These are phyloP conservation scores for Cylindroiulus punctatus DNA, from an alignment of 2,888 invertebrate genomes.

Conservation along the genomic window DNA sequence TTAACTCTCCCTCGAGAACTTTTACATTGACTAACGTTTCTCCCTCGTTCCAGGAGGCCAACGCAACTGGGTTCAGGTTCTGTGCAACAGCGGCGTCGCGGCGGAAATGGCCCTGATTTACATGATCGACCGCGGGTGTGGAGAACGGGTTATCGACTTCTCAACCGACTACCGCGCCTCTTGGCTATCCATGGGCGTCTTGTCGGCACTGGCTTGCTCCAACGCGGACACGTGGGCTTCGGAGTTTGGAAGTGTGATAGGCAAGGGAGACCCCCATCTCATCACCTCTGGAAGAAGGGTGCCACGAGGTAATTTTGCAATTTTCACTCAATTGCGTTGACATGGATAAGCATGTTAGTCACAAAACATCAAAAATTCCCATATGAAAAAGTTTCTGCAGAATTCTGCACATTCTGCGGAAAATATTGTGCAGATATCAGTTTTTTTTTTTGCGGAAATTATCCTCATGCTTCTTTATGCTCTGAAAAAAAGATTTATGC, in stretches of 20 bases:
- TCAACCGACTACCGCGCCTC: slow-evolving; percentile 75
- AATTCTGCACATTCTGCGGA: no score
- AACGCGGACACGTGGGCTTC: slow-evolving; percentile 94
- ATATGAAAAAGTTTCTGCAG: no score
- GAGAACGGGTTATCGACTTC: slow-evolving; percentile 83
- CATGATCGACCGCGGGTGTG: slow-evolving; percentile 80
- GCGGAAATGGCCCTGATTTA: slow-evolving; percentile 80
- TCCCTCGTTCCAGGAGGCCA: slow-evolving; percentile 75
- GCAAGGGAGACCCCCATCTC: slow-evolving; percentile 75
- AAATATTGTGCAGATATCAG: no score
- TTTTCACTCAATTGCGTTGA: not conserved
- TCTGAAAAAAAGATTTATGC: no score
- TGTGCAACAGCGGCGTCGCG: slow-evolving; percentile 91
- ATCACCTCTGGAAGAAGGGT: slow-evolving; percentile 79
- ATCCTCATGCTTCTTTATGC: no score
- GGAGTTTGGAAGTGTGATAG: slow-evolving; percentile 82
- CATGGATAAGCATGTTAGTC: no score
- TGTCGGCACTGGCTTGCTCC: slow-evolving; percentile 81
- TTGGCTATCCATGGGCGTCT: slow-evolving; percentile 81
- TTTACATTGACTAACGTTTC: not conserved
- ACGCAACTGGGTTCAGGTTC: slow-evolving; percentile 87
- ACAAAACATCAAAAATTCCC: no score
- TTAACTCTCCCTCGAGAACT: not conserved
- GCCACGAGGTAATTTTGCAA: slow-evolving; percentile 72
- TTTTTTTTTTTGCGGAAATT: no score